Percentiles rank a stretch among this genome's conserved stretches.
Evolutionary conservation across 2,888 invertebrate genomes (phyloP).

Genomic region (Megalurothrips usitatus): DNA sequence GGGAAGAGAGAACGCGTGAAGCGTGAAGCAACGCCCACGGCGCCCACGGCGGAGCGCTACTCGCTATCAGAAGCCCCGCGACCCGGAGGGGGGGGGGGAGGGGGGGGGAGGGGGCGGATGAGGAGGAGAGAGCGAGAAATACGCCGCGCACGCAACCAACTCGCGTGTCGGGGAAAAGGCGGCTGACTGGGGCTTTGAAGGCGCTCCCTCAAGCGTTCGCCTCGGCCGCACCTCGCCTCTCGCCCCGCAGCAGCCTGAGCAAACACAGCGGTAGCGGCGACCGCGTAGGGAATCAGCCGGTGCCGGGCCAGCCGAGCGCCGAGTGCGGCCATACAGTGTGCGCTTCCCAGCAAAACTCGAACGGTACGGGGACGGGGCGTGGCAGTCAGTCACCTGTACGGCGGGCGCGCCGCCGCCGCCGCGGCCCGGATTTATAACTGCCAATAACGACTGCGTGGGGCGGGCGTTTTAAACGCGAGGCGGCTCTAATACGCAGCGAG

Average conservation of each 20-base stretch:
- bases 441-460: too few species aligned
- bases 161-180: background rate
- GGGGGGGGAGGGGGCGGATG: background rate
- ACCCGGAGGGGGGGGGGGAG: background rate
- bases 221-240: too few species aligned
- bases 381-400: too few species aligned
- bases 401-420: background rate
- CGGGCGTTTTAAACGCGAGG: background rate
- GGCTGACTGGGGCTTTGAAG: background rate
- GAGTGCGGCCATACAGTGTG: too few species aligned
- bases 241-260: background rate
- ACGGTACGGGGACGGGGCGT: too few species aligned
- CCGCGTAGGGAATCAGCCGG: background rate
- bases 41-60: too few species aligned
- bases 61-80: too few species aligned
- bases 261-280: background rate
- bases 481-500: too few species aligned
- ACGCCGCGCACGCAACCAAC: background rate
- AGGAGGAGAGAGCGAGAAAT: background rate
- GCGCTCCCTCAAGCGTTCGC: background rate
- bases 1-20: too few species aligned
- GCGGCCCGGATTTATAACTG: background rate
- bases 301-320: background rate
- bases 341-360: too few species aligned
- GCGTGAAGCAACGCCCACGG: too few species aligned